Percentiles rank a stretch among this genome's conserved stretches.
Conservation (phyloP, 2,113 vertebrate species). For the Oxyruncus cristatus region DNA sequence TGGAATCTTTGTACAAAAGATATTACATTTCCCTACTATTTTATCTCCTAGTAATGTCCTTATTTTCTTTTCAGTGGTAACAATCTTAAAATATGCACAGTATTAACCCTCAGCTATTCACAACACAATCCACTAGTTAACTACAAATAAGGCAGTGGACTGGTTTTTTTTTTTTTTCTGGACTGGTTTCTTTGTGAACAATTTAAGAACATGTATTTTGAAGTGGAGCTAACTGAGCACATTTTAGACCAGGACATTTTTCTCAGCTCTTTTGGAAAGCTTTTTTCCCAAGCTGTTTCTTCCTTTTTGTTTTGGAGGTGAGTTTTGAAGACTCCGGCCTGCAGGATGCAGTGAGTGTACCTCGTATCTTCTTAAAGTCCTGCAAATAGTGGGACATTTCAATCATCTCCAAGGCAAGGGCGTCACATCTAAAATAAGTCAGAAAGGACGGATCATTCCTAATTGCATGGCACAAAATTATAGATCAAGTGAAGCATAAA, state of each 20-base stretch:
- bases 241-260: neutral
- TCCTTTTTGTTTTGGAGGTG: neutral
- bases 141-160: neutral
- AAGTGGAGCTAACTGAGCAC: neutral
- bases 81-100: neutral
- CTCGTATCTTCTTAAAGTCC: neutral
- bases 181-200: neutral
- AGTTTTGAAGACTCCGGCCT: neutral
- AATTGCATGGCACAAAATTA: neutral
- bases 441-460: neutral
- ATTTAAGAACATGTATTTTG: neutral
- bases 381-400: neutral
- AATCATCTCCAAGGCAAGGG: neutral
- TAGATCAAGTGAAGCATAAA: neutral
- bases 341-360: neutral
- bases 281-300: neutral
- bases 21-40: conserved; percentile 24
- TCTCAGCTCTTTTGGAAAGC: neutral
- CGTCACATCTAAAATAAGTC: neutral
- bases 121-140: neutral
- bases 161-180: neutral
- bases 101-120: conserved; percentile 3
- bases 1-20: conserved; percentile 15
- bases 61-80: conserved; percentile 32
- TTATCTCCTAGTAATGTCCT: conserved; percentile 3